Evolutionary conservation across 2,888 invertebrate species (phyloP).

Genomic region (Nezara viridula): DNA sequence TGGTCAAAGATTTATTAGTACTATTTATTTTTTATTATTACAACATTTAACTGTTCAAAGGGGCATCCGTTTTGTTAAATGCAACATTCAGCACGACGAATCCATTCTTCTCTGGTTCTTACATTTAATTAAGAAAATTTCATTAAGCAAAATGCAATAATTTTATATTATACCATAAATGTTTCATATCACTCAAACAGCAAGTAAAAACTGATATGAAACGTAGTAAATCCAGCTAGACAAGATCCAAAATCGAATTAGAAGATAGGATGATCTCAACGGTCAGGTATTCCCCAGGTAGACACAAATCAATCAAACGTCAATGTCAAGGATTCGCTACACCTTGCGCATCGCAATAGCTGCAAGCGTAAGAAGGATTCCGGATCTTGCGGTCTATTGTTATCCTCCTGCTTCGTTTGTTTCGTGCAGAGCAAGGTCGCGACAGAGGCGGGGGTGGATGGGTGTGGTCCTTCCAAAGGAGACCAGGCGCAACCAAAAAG

Average conservation of each 20-base stretch:
- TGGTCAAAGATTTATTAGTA: no score
- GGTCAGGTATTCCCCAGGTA: background rate
- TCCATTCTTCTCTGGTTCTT: no score
- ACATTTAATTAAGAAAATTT: no score
- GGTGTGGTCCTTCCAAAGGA: conserved; percentile 29
- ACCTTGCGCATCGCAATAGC: background rate
- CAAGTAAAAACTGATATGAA: no score
- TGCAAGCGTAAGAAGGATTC: background rate
- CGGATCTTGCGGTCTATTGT: background rate
- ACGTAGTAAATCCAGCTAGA: background rate
- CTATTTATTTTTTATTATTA: no score
- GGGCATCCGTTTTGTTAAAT: no score
- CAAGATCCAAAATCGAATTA: background rate
- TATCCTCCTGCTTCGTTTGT: background rate
- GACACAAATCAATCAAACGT: background rate
- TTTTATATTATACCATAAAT: no score
- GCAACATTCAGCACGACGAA: no score
- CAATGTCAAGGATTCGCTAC: background rate
- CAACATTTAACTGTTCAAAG: no score
- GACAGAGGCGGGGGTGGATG: conserved; percentile 10
- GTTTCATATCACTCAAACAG: no score
- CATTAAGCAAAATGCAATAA: no score
- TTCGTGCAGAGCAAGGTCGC: background rate
- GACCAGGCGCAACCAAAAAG: background rate
- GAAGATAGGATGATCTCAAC: background rate